These are phyloP conservation scores for Corythaixoides concolor DNA, from an alignment of 2,113 vertebrate species.

Conservation along the genomic window DNA sequence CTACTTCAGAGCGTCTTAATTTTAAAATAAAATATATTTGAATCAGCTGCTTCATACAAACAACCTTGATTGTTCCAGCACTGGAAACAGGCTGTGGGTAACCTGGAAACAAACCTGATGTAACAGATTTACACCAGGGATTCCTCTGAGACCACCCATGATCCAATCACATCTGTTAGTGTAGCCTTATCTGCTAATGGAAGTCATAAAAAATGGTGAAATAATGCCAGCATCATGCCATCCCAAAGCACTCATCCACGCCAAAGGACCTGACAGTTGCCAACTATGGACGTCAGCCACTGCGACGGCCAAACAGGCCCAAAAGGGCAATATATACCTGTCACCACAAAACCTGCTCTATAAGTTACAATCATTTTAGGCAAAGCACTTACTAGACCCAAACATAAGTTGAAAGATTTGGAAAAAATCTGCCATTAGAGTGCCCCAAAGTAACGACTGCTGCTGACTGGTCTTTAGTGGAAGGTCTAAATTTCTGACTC, in stretches of 20 bases:
- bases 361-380: background rate
- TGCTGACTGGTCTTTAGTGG: background rate
- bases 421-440: background rate
- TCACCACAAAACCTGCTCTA: background rate
- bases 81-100: background rate
- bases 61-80: background rate
- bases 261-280: background rate
- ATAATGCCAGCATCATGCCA: background rate
- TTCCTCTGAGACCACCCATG: background rate
- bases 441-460: background rate
- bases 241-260: background rate
- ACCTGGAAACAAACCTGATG: background rate
- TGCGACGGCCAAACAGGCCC: accelerated
- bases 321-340: accelerated
- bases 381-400: background rate
- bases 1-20: background rate
- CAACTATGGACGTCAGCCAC: background rate
- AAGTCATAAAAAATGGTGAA: background rate
- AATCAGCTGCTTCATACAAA: background rate
- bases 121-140: background rate
- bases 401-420: background rate
- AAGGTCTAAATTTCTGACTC: background rate
- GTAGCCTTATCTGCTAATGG: background rate
- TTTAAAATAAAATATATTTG: background rate
- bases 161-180: background rate